Percentiles rank a stretch among this genome's conserved stretches.
These are phyloP conservation scores for Passer domesticus DNA, from an alignment of 2,113 vertebrate genomes.

Conservation along the genomic window DNA sequence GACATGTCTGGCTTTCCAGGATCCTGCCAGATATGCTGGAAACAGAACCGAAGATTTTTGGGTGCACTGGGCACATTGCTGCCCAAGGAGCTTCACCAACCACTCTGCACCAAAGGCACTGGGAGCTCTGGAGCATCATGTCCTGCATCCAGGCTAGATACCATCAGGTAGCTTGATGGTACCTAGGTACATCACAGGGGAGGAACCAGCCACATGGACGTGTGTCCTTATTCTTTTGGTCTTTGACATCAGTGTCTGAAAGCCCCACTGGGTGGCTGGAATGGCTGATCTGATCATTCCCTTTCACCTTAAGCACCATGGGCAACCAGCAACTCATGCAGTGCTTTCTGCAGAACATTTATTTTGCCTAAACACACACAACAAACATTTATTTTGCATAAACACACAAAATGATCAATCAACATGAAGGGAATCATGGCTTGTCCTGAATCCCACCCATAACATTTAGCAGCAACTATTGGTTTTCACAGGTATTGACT, in stretches of 20 bases:
- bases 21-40: not conserved
- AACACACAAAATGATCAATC: not conserved
- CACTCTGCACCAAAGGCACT: not conserved
- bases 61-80: not conserved
- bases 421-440: not conserved
- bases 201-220: not conserved
- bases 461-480: fast-evolving
- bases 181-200: too few relatives aligned
- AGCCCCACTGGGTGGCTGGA: not conserved
- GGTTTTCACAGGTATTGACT: not conserved
- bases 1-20: not conserved
- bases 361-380: not conserved
- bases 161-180: not conserved
- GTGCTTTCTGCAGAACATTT: not conserved
- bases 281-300: not conserved
- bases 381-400: not conserved
- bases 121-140: not conserved
- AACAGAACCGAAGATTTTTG: not conserved
- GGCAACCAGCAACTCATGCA: not conserved
- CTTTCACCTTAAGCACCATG: not conserved
- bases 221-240: not conserved
- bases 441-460: not conserved
- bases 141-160: not conserved
- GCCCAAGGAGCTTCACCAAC: not conserved
- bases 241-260: not conserved